Conservation (phyloP, 2,888 invertebrate species). For the Rhamphomyia laevipes region DNA sequence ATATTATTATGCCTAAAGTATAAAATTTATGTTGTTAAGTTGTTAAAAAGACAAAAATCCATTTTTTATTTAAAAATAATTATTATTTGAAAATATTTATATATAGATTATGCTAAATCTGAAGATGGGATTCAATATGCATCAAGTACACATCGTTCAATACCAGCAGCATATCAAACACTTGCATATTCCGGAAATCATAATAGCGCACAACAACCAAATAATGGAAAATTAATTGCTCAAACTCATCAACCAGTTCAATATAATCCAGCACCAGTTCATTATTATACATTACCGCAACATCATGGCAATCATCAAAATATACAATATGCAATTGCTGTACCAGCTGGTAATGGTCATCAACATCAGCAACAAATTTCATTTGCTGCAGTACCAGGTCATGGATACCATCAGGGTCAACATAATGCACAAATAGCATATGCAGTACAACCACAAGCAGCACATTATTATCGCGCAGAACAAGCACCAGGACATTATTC, state of each 20-base stretch:
- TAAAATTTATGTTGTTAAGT: too few relatives aligned
- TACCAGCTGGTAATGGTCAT: conserved; percentile 27
- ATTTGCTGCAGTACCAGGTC: too few relatives aligned
- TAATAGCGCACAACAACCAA: conserved; percentile 4
- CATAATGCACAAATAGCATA: too few relatives aligned
- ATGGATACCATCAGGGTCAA: too few relatives aligned
- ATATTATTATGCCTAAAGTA: too few relatives aligned
- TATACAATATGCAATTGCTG: conserved; percentile 30
- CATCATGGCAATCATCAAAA: conserved; percentile 18
- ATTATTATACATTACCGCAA: conserved; percentile 2
- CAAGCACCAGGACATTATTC: too few relatives aligned
- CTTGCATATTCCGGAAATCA: background rate
- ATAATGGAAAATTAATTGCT: background rate
- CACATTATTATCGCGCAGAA: too few relatives aligned
- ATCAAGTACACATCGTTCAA: conserved; percentile 14
- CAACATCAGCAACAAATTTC: conserved; percentile 24
- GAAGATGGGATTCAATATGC: conserved; percentile 17
- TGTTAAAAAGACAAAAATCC: too few relatives aligned
- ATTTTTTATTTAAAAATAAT: too few relatives aligned
- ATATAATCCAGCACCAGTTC: too few relatives aligned
- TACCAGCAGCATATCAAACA: conserved; percentile 11
- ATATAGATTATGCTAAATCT: conserved; percentile 6
- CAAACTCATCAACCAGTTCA: background rate
- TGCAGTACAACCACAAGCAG: too few relatives aligned
- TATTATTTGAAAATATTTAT: background rate